Evolutionary conservation across 2,113 vertebrate species (phyloP).

Genomic region (Proteles cristata): DNA sequence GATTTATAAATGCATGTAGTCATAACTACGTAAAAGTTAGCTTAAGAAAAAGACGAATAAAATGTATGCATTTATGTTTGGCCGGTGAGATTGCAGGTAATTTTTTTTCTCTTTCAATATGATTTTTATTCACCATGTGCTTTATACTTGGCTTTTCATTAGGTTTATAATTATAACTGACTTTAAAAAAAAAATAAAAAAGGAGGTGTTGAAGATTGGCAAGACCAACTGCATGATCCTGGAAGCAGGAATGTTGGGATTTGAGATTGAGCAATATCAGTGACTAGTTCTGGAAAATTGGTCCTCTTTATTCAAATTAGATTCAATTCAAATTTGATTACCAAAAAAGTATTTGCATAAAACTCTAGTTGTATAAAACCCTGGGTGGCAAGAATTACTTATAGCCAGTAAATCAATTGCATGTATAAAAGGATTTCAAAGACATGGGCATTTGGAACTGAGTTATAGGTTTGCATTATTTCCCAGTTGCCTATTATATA

Average conservation of each 20-base stretch:
- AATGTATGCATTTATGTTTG: not conserved
- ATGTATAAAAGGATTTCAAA: not conserved
- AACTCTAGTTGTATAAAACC: not conserved
- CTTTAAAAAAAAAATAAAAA: not conserved
- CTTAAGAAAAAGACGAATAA: not conserved
- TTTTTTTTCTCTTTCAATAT: slow-evolving; percentile 9
- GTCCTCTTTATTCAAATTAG: slow-evolving; percentile 38
- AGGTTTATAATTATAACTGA: not conserved
- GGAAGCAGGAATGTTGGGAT: not conserved
- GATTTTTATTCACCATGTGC: not conserved
- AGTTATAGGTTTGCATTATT: slow-evolving; percentile 29
- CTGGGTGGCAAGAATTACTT: not conserved
- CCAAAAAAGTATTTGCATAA: slow-evolving; percentile 36
- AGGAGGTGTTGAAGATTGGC: not conserved
- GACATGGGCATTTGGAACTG: not conserved
- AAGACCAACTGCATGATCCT: not conserved
- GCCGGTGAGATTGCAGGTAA: not conserved
- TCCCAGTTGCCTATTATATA: not conserved
- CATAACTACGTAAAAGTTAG: not conserved
- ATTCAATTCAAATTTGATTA: slow-evolving; percentile 50
- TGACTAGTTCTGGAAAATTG: not conserved
- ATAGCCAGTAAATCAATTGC: not conserved
- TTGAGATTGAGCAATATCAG: not conserved
- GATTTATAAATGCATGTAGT: not conserved
- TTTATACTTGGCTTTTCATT: not conserved